phyloP scores from a whole-genome alignment of 2,113 vertebrate genomes.

The Lamprologus speciosus region DNA sequence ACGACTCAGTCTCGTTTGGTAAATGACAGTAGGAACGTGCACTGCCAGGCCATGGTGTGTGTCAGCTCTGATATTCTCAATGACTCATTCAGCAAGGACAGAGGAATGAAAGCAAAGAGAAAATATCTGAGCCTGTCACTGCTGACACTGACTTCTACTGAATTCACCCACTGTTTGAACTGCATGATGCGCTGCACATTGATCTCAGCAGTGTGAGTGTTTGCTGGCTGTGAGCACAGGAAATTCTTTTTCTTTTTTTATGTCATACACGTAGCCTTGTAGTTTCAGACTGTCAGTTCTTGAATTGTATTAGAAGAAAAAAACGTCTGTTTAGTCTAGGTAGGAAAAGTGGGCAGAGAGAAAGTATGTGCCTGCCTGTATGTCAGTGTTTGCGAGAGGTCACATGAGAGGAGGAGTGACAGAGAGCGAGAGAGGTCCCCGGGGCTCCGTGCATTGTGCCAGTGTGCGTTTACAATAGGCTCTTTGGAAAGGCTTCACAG shows the following conservation, averaged over 20 bases:
- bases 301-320: background rate
- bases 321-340: background rate
- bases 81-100: conserved; percentile 52
- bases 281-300: background rate
- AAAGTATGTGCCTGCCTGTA: conserved; percentile 9
- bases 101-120: conserved; percentile 21
- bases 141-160: conserved; percentile 31
- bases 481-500: conserved; percentile 52
- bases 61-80: conserved; percentile 31
- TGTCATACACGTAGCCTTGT: background rate
- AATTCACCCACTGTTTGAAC: conserved; percentile 47
- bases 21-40: conserved; percentile 21
- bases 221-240: background rate
- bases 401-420: conserved; percentile 41
- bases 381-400: conserved; percentile 28
- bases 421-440: conserved; percentile 33
- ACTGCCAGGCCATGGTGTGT: conserved; percentile 29
- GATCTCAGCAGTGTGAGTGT: conserved; percentile 8
- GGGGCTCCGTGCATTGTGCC: conserved; percentile 45
- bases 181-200: conserved; percentile 8
- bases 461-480: conserved; percentile 53
- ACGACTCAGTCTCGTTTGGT: background rate
- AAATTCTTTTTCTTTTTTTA: background rate
- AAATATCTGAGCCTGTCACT: conserved; percentile 28
- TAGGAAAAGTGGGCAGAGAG: background rate